Evolutionary conservation across 2,113 vertebrate species (phyloP), one percentile per base, ranked within the genome.

Genomic region (Chionodraco myersi): DNA sequence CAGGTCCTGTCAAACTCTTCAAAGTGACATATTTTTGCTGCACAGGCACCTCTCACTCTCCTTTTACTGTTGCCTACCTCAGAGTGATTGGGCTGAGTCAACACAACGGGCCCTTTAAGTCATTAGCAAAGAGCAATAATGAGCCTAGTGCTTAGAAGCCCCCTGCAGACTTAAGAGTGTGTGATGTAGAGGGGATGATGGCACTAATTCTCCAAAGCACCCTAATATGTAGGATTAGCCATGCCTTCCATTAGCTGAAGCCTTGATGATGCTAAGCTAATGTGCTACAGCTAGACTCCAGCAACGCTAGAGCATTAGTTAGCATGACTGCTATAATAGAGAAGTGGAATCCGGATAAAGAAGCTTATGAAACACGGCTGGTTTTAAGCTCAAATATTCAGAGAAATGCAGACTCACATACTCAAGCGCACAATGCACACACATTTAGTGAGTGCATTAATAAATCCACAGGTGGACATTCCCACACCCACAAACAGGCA

Each of bases 201-300:
- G 79, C 84, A 82, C 88, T 91, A 91, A 94, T 89, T 93, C 85
- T 91, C 89, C 83, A 92, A 92, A 92, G 88, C 88, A 79, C 79
- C 88, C 68, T 84, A 87, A 92, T 94, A 87, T 91, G 80, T 82
- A 82, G 93, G 92, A 93, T 93, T 94, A 93, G 82, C 76, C 79
- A 75, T 81, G 82, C 85, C 76, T 85, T 81, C 88, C 70, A 90
- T 93, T 91, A 86, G 88, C 89, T 71, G 75, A 84, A 85, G 90
- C 77, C 86, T 90, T 87, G 88, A 91, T 85, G 70, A 82, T 87
- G 91, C 90, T 91, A 91, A 86, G 83, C 91, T 89, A 92, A 90
- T 90, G 68, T 3, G 6, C 53, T 67, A 79, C 36, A 72, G 83
- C 76, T 79, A 82, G 74, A 80, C 56, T 64, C 18, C n/a, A 57